phyloP scores from a whole-genome alignment of 2,888 invertebrate species.

The Pimpla rufipes region DNA sequence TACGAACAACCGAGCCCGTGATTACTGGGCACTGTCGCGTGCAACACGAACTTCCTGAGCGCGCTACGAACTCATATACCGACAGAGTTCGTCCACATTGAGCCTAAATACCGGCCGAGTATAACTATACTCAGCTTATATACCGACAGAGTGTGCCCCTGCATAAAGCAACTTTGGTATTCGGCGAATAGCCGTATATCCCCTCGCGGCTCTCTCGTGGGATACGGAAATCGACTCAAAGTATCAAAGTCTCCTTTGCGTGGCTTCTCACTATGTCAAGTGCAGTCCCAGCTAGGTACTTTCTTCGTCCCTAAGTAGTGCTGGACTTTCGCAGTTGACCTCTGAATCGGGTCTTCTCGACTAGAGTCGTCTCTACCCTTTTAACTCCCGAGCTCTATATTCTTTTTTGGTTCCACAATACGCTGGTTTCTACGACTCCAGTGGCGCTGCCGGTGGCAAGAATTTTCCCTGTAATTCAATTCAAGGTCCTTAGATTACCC shows the following conservation, averaged over 20 bases:
- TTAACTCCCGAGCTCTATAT: background rate
- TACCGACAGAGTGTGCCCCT: background rate
- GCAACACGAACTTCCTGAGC: conserved; percentile 9
- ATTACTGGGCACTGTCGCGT: conserved; percentile 3
- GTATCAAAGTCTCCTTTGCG: background rate
- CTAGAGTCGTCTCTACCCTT: background rate
- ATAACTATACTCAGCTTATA: background rate
- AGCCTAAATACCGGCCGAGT: background rate
- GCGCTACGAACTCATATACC: too few species aligned
- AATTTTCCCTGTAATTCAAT: too few species aligned
- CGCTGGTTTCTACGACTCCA: background rate
- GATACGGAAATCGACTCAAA: background rate
- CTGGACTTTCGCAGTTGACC: background rate
- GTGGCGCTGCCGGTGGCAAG: too few species aligned
- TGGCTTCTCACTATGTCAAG: background rate
- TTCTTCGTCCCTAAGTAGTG: background rate
- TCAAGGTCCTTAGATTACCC: too few species aligned
- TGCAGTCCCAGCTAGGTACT: background rate
- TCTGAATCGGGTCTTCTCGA: background rate
- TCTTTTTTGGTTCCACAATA: background rate
- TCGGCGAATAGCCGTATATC: background rate
- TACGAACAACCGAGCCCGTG: background rate
- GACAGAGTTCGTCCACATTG: background rate
- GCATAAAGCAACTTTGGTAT: conserved; percentile 1
- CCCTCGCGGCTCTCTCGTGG: background rate